Conservation (phyloP, 2,888 invertebrate genomes). For the Platycheirus rosarum region DNA sequence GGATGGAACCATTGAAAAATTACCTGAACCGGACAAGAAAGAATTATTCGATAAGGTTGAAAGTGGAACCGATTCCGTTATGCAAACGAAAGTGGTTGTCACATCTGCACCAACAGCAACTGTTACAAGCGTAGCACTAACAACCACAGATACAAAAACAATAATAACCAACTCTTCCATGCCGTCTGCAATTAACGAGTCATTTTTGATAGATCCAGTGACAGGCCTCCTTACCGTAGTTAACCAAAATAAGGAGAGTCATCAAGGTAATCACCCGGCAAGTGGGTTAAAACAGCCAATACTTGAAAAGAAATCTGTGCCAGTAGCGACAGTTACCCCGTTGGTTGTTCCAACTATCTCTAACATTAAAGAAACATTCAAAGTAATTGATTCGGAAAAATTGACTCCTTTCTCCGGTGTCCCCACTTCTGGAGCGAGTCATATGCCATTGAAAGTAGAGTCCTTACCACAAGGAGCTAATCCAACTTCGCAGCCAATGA, state of each 20-base stretch:
- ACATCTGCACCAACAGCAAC: constrained; percentile 31
- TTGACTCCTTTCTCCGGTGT: constrained; percentile 46
- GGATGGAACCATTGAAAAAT: constrained; percentile 42
- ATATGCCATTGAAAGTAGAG: constrained; percentile 43
- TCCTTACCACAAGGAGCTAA: constrained; percentile 74
- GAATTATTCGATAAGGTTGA: constrained; percentile 76
- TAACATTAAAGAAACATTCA: constrained; percentile 76
- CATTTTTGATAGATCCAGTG: constrained; percentile 88
- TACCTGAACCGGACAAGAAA: constrained; percentile 74
- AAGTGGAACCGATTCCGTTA: background rate
- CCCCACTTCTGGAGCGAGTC: constrained; percentile 56
- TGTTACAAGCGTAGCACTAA: constrained; percentile 25
- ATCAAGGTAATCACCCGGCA: constrained; percentile 85
- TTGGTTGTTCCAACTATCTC: constrained; percentile 73
- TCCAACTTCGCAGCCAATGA: constrained; percentile 76
- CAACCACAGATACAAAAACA: constrained; percentile 42
- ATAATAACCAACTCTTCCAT: constrained; percentile 36
- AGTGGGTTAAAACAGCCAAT: constrained; percentile 15
- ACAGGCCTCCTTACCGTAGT: constrained; percentile 88
- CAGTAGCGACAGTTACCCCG: constrained; percentile 62
- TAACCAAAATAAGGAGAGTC: constrained; percentile 87
- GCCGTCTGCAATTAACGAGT: constrained; percentile 83
- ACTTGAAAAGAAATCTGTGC: constrained; percentile 31
- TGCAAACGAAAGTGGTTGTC: constrained; percentile 16
- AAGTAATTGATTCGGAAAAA: constrained; percentile 75